These are phyloP conservation scores for Brachyrhaphis roseni DNA, from an alignment of 2,797 vertebrate species.

Conservation along the genomic window DNA sequence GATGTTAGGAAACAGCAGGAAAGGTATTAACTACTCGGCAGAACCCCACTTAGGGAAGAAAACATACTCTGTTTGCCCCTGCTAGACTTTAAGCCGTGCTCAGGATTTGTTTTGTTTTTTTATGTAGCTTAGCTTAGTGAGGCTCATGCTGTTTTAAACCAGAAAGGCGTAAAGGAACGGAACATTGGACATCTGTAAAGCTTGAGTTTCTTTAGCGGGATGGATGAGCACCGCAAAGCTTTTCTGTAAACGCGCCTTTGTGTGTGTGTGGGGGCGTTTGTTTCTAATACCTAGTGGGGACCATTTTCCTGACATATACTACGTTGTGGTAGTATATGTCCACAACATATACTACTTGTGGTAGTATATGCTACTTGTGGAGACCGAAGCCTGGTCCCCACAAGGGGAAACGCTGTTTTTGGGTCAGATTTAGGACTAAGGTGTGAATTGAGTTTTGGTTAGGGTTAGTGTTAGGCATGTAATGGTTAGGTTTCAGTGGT, in stretches of 20 bases:
- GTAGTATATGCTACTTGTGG: too few species aligned
- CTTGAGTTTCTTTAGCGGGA: background rate
- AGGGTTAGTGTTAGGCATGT: too few species aligned
- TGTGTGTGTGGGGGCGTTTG: too few species aligned
- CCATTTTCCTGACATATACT: too few species aligned
- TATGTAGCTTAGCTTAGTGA: background rate
- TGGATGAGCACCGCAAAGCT: background rate
- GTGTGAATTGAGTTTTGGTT: too few species aligned
- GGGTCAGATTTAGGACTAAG: too few species aligned
- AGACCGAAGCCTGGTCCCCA: too few species aligned
- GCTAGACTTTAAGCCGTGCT: background rate
- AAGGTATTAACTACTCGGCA: background rate
- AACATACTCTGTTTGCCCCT: background rate
- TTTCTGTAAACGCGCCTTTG: constrained; percentile 8
- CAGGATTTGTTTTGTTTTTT: background rate
- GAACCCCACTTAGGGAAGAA: background rate
- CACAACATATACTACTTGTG: too few species aligned
- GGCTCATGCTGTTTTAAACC: background rate
- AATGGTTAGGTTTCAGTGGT: too few species aligned
- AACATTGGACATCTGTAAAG: background rate
- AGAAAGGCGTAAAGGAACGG: background rate
- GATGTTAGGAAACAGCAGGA: background rate
- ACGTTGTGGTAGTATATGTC: too few species aligned
- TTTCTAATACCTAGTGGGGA: too few species aligned
- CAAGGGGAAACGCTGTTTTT: too few species aligned